phyloP scores from a whole-genome alignment of 2,797 vertebrate species.

The Danio tinwini region DNA sequence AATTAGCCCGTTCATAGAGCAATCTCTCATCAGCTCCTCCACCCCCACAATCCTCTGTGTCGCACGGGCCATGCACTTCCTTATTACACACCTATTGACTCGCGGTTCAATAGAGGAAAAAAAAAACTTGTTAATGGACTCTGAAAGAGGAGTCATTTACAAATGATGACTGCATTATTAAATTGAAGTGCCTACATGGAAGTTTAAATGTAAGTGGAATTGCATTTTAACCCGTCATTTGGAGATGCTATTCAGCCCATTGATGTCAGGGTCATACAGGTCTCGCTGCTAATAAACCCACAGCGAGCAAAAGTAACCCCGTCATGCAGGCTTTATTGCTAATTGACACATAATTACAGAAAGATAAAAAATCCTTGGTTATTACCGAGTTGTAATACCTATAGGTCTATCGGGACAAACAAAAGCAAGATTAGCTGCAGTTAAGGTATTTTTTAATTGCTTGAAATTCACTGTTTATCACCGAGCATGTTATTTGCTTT shows the following conservation, averaged over 20 bases:
- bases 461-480: background rate
- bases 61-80: constrained; percentile 72
- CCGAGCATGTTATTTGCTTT: background rate
- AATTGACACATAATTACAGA: constrained; percentile 25
- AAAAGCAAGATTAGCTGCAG: background rate
- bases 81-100: constrained; percentile 82
- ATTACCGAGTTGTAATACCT: background rate
- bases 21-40: constrained; percentile 81
- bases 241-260: constrained; percentile 78
- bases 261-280: constrained; percentile 76
- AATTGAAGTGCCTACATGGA: constrained; percentile 77
- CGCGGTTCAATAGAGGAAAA: constrained; percentile 70
- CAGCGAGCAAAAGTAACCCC: constrained; percentile 49
- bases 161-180: constrained; percentile 78
- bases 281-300: constrained; percentile 75
- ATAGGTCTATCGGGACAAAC: background rate
- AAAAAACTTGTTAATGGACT: constrained; percentile 78
- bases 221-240: constrained; percentile 80
- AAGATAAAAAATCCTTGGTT: background rate
- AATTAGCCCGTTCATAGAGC: constrained; percentile 84
- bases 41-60: constrained; percentile 57
- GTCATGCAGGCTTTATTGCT: constrained; percentile 31
- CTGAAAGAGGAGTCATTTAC: constrained; percentile 83
- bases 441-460: background rate
- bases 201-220: constrained; percentile 81